Evolutionary conservation across 2,113 vertebrate genomes (phyloP), one percentile per base, ranked within the genome.

Genomic region (Cacatua alba): DNA sequence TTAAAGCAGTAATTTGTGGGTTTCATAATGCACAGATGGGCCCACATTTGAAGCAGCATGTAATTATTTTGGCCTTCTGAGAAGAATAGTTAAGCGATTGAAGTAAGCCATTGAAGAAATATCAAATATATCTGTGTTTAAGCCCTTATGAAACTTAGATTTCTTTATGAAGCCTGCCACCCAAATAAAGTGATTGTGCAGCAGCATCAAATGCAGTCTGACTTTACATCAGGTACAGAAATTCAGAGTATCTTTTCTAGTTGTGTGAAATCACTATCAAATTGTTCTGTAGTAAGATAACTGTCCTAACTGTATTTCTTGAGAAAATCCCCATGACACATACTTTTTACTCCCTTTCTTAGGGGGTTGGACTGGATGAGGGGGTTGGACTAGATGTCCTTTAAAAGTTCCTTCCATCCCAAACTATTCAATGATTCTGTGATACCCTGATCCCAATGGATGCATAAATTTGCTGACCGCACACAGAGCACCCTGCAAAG

Each of bases 391-490:
- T 43, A 57, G 11, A 16, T 26, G 6, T 41, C 14, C 9, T 43
- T n/a, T 57, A 63, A 31, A 67, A 2, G 11, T 44, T 52, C 31
- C 17, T 86, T 69, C 29, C 52, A 44, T 39, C 28, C 2, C 26
- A 46, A 60, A 35, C 2, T 60, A 5, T 76, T 41, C 21, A 71
- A 51, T 4, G 2, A 53, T 60, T 72, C 43, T 9, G 4, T 31
- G 26, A 60, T n/a, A n/a, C 7, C 7, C 9, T 3, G 0, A 29
- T n/a, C 2, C 28, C 35, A 90, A 26, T 3, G 13, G 11, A 5
- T 46, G 14, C 35, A 48, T 31, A 64, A 29, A 33, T 46, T 31
- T 71, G 11, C 24, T 87, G 37, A 33, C 31, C 37, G 33, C 6
- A 31, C 1, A 0, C 2, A 11, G 13, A 75, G 26, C 13, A 57